These are phyloP conservation scores for Turnix velox DNA, from an alignment of 2,113 vertebrate genomes.

Conservation along the genomic window DNA sequence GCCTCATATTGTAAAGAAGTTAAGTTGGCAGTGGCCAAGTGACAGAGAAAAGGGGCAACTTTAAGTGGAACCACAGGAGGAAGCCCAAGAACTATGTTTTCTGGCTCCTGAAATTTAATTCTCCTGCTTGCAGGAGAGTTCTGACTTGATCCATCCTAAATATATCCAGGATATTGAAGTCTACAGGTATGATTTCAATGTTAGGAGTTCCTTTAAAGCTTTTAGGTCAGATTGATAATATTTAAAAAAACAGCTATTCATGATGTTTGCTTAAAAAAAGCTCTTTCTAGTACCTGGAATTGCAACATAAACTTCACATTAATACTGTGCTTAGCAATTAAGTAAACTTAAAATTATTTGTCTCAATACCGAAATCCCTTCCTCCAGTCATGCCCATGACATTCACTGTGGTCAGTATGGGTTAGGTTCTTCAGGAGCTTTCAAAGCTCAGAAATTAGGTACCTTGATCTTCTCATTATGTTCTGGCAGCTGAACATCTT, in stretches of 20 bases:
- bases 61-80: background rate
- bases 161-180: background rate
- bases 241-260: background rate
- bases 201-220: background rate
- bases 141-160: background rate
- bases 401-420: accelerated
- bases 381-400: accelerated
- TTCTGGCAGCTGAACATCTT: background rate
- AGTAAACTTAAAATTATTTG: background rate
- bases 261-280: background rate
- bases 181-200: background rate
- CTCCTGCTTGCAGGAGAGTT: background rate
- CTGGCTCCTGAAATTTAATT: background rate
- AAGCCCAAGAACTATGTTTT: background rate
- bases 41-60: background rate
- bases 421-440: background rate
- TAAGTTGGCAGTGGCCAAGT: background rate
- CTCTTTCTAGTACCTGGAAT: background rate
- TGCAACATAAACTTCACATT: background rate
- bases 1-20: background rate
- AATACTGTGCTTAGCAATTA: background rate
- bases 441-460: background rate
- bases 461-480: background rate
- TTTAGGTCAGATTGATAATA: background rate
- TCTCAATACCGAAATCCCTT: background rate